Evolutionary conservation across 1,140 invertebrate species (phyloP), one percentile per base, ranked within the genome.

Genomic region (Drosophila lacertosa): DNA sequence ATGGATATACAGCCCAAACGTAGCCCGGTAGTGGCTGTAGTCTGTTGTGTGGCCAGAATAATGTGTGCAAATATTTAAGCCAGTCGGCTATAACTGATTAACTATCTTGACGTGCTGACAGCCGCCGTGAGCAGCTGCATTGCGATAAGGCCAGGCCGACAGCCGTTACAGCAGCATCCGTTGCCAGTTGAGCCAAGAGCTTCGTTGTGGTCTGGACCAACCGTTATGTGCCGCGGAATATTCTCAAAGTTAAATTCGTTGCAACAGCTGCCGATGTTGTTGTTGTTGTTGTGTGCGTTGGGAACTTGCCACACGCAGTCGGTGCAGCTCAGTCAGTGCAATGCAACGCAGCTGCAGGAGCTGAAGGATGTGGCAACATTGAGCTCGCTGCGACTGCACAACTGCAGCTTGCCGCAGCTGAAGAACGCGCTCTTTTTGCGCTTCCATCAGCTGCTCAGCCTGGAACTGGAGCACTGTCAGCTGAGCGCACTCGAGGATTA

Each of bases 51-150:
- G 24, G 22, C 29, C 80, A 57, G 48, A 48, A 60, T 44, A 39
- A 18, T 54, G 7, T 13, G 58, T 42, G 18, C 10, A 42, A 29
- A 18, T 20, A 35, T 20, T 11, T 15, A 15, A 16, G 16, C 32
- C 22, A 78, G 81, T 76, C 64, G 55, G 53, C 75, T 54, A n/a
- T n/a, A 63, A 44, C 64, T 66, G 72, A 86, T 84, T 86, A 76
- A 69, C 73, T 84, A 84, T 84, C 81, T 84, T 63, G 81, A 84
- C 69, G 62, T 44, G 42, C 54, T 88, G 81, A 70, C 81, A 73
- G 62, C 29, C 39, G 26, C 29, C 53, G 29, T 20, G 54, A 58
- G 62, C 77, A 63, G 63, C 80, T 86, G 81, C 81, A 84, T 77
- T 77, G 55, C 65, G 77, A 84, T 84, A 77, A 86, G 73, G 0